Conservation (phyloP, 2,797 vertebrate species). For the Pampus argenteus region DNA sequence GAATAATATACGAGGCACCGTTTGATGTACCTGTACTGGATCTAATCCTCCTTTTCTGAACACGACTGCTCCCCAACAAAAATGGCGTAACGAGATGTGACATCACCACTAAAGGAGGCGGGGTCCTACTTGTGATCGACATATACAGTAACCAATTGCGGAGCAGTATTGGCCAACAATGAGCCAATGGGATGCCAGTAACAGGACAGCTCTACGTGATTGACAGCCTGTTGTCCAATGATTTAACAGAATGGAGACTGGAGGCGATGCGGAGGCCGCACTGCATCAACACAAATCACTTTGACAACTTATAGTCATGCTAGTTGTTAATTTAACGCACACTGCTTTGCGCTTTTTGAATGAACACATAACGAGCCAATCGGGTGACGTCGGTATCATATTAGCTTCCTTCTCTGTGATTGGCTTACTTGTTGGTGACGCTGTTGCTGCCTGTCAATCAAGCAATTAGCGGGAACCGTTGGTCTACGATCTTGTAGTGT, state of each 20-base stretch:
- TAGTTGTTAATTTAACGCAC: neutral
- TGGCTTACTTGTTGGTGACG: slow-evolving; percentile 29
- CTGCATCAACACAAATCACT: slow-evolving; percentile 55
- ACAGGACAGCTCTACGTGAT: slow-evolving; percentile 8
- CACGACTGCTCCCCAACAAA: slow-evolving; percentile 82
- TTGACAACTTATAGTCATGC: neutral
- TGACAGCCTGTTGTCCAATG: slow-evolving; percentile 65
- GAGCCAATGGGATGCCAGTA: slow-evolving; percentile 49
- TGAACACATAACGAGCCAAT: neutral
- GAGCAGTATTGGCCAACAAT: fast-evolving
- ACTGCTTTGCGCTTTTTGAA: neutral
- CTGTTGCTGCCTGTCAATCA: slow-evolving; percentile 16
- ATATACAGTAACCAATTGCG: slow-evolving; percentile 76
- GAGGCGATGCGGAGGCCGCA: slow-evolving; percentile 22
- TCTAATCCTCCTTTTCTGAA: slow-evolving; percentile 69
- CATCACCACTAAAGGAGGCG: slow-evolving; percentile 57
- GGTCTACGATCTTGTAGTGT: fast-evolving
- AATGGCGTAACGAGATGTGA: slow-evolving; percentile 83
- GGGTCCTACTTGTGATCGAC: slow-evolving; percentile 38
- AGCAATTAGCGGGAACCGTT: slow-evolving; percentile 36
- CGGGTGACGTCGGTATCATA: no score
- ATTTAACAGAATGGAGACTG: neutral
- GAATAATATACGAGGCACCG: slow-evolving; percentile 23
- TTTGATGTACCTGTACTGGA: slow-evolving; percentile 60
- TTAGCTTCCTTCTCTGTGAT: slow-evolving; percentile 22